Base-by-base conservation (phyloP, 2,888 invertebrate genomes). In the Steinernema carpocapsae region DNA sequence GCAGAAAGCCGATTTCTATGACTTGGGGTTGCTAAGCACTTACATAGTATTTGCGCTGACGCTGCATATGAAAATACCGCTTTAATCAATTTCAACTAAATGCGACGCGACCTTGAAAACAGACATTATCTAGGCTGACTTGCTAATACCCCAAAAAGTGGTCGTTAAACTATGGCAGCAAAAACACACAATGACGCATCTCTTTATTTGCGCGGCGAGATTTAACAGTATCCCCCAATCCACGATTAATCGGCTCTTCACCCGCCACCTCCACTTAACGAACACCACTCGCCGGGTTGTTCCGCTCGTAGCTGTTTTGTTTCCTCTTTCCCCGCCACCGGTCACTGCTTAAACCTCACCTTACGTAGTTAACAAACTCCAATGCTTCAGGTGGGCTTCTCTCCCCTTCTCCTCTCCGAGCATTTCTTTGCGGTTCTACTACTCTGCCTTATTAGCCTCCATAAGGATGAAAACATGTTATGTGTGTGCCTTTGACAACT, bases 161-260 rank as follows among this genome's bases (percentile, higher is more conserved):
- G n/a, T n/a, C n/a, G n/a, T n/a, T n/a, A n/a, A n/a, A n/a, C n/a
- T n/a, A n/a, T n/a, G n/a, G n/a, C n/a, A n/a, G n/a, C n/a, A n/a
- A n/a, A 14, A 22, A 24, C 56, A 56, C 56, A 24, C 22, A 6
- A 10, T 51, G 12, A 19, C 51, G 12, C 14, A 6, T 19, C 43
- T 51, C 51, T 10, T 19, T 51, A 19, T n/a, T 56, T 22, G 56
- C 26, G 26, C 4, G 56, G 43, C 43, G 43, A 7, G 43, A n/a
- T n/a, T n/a, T 14, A 43, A 14, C 56, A 3, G 56, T 51, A 12
- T 43, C 43, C 43, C 26, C 12, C 56, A 56, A 56, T 56, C 26
- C 24, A 17, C 26, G 45, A 71, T 32, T 59, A 59, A 72, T 64
- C 24, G 24, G 64, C 72, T 48, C 71, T 17, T 73, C 29, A n/a